Evolutionary conservation across 2,888 invertebrate genomes (phyloP), one percentile per base, ranked within the genome.

Genomic region (Aproaerema taeniolella): DNA sequence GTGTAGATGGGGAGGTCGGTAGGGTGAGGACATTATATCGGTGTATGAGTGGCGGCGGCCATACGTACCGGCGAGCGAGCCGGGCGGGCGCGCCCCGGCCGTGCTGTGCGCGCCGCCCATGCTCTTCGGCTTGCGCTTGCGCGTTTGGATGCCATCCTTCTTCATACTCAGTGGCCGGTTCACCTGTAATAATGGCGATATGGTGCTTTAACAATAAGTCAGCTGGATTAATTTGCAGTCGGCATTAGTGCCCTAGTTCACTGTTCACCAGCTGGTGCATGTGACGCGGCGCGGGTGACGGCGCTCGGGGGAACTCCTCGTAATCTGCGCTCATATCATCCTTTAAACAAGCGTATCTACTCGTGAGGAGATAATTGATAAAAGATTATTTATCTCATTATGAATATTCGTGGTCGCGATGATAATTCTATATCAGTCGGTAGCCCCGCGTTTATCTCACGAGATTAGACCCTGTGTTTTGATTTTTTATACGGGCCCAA

Each of bases 111-210:
- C 76, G 30, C 76, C 75, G 47, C 85, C 81, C 80, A 85, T 81
- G 64, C 82, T 91, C 79, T 95, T 95, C 31, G 95, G 95, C 69
- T 99, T 98, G 46, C 98, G 90, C 78, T 99, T 99, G 49, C 98
- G 89, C 38, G 97, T 98, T 86, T 99, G 98, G 67, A 99, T 99
- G 32, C 97, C 97, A 54, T 99, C 99, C 82, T 99, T 99, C 83
- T 98, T 98, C 98, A 99, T 99, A 58, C 97, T 96, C 56, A 96
- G 88, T 38, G 99, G 99, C 52, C 99, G 92, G 77, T 95, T 94
- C 45, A 97, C 94, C 96, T 97, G 89, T 49, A 68, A 67, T 41
- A 39, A 42, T n/a, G n/a, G n/a, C n/a, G n/a, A n/a, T 24, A 38
- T 42, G 43, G 33, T 39, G 11, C 37, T 26, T 36, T 11, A 8